phyloP scores from a whole-genome alignment of 2,888 invertebrate genomes.

The Anorthoa munda region DNA sequence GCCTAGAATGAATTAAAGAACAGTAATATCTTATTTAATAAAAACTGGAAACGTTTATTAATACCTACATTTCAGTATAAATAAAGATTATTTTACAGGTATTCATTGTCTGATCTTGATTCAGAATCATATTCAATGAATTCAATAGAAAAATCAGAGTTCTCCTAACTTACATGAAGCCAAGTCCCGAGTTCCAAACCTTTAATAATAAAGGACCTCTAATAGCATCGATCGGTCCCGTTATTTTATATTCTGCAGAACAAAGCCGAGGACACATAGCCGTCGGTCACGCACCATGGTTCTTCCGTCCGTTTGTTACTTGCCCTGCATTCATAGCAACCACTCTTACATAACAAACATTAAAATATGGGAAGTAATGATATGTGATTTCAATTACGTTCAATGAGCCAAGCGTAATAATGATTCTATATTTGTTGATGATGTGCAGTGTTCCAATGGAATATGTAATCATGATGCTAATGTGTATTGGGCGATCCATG shows the following conservation, averaged over 20 bases:
- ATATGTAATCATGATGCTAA: constrained; percentile 55
- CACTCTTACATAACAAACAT: constrained; percentile 48
- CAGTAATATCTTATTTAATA: not conserved
- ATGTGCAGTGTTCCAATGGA: constrained; percentile 42
- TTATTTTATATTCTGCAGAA: constrained; percentile 76
- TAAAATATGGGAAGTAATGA: constrained; percentile 40
- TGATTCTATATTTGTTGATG: constrained; percentile 53
- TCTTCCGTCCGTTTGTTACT: constrained; percentile 79
- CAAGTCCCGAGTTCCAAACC: constrained; percentile 28
- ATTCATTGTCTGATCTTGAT: not conserved
- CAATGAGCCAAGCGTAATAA: constrained; percentile 48
- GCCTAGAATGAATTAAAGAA: not conserved
- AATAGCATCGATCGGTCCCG: constrained; percentile 65
- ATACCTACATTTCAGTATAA: constrained; percentile 5
- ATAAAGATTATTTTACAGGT: not conserved
- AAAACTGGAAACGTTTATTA: not conserved
- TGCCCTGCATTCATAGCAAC: constrained; percentile 79
- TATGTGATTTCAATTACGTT: constrained; percentile 46
- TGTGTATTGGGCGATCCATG: constrained; percentile 53
- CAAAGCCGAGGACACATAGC: constrained; percentile 72
- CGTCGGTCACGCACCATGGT: constrained; percentile 81
- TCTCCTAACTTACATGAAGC: constrained; percentile 2
- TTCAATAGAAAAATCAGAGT: not conserved
- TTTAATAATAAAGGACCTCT: constrained; percentile 43
- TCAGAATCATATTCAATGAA: not conserved